Conservation (phyloP, 1,140 invertebrate species). For the Drosophila pseudoananassae region DNA sequence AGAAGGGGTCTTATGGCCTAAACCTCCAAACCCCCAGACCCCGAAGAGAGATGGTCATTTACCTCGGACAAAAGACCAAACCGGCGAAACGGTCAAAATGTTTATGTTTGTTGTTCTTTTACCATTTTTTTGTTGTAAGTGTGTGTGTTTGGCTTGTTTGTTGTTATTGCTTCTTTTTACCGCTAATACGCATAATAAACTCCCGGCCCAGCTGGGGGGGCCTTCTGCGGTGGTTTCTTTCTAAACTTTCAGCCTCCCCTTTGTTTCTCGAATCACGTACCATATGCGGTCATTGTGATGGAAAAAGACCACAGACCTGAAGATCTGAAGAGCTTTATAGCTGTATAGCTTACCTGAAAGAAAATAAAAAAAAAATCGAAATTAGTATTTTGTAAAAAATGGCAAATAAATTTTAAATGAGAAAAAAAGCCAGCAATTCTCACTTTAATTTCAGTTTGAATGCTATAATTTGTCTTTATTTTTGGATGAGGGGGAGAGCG, state of each 20-base stretch:
- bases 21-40: background rate
- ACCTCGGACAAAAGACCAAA: slow-evolving; percentile 50
- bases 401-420: slow-evolving; percentile 25
- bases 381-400: slow-evolving; percentile 58
- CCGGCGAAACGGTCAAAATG: slow-evolving; percentile 62
- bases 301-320: background rate
- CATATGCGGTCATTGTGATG: slow-evolving; percentile 54
- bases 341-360: slow-evolving; percentile 56
- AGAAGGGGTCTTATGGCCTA: slow-evolving; percentile 27
- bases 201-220: background rate
- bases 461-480: slow-evolving; percentile 6
- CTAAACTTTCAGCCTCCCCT: slow-evolving; percentile 16
- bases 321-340: background rate
- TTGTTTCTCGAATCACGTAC: slow-evolving; percentile 56
- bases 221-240: background rate
- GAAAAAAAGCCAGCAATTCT: background rate
- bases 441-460: slow-evolving; percentile 51
- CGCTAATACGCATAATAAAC: slow-evolving; percentile 69
- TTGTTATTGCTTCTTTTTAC: slow-evolving; percentile 44
- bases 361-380: slow-evolving; percentile 54
- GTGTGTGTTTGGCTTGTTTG: slow-evolving; percentile 20
- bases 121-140: background rate
- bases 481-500: background rate
- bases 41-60: slow-evolving; percentile 54
- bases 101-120: slow-evolving; percentile 62